Evolutionary conservation across 2,797 vertebrate genomes (phyloP).

Genomic region (Schizopygopsis pylzovi): DNA sequence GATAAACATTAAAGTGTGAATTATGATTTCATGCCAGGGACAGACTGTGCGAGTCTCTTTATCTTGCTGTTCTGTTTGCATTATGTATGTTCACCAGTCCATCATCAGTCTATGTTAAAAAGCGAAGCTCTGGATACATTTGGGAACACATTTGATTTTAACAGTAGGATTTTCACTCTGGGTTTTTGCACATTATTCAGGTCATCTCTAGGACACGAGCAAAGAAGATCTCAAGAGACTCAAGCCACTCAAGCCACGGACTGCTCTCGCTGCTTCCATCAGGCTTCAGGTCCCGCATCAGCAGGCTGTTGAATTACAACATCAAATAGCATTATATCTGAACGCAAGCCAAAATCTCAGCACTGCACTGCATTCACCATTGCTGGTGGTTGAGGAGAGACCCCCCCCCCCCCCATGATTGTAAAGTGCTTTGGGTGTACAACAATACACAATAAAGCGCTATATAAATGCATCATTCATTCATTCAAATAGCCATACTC

Average conservation of each 20-base stretch:
- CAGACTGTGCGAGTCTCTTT: slow-evolving; percentile 34
- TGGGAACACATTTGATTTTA: slow-evolving; percentile 23
- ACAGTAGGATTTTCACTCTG: not conserved
- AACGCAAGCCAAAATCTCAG: not conserved
- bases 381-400: no score
- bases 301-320: not conserved
- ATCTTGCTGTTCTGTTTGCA: slow-evolving; percentile 35
- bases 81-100: slow-evolving; percentile 35
- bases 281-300: slow-evolving; percentile 1
- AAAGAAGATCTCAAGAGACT: slow-evolving; percentile 20
- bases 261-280: not conserved
- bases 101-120: slow-evolving; percentile 33
- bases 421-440: no score
- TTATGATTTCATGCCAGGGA: slow-evolving; percentile 25
- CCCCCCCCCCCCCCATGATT: no score
- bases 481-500: not conserved
- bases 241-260: not conserved
- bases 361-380: not conserved
- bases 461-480: no score
- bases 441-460: no score
- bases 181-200: slow-evolving; percentile 9
- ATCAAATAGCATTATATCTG: slow-evolving; percentile 7
- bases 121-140: not conserved
- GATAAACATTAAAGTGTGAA: slow-evolving; percentile 43
- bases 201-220: slow-evolving; percentile 13